Evolutionary conservation across 2,113 vertebrate genomes (phyloP).

Genomic region (Petaurus breviceps): DNA sequence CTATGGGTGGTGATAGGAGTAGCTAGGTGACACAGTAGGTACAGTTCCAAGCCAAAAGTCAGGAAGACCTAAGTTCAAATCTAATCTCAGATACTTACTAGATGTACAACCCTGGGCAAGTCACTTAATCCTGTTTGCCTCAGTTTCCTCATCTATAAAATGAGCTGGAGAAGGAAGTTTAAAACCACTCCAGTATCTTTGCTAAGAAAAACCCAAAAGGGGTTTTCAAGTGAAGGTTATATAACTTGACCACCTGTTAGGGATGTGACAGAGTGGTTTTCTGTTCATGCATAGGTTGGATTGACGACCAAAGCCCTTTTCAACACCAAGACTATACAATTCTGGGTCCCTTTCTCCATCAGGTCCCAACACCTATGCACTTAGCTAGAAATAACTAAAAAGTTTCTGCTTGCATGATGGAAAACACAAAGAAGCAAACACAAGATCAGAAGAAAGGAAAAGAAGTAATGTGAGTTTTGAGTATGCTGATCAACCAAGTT

Average conservation of each 20-base stretch:
- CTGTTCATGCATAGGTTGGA: neutral
- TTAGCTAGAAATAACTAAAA: neutral
- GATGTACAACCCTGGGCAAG: neutral
- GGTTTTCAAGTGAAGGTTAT: neutral
- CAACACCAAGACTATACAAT: neutral
- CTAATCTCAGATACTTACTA: neutral
- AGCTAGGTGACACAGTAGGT: neutral
- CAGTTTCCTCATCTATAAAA: neutral
- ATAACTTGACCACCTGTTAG: too few relatives aligned
- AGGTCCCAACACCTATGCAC: neutral
- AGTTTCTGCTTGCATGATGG: neutral
- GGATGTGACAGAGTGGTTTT: neutral
- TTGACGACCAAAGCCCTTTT: neutral
- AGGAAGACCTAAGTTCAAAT: neutral
- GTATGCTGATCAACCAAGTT: constrained; percentile 19
- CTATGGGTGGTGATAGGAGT: neutral
- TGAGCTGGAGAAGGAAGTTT: neutral
- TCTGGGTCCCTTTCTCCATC: neutral
- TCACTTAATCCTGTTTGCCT: neutral
- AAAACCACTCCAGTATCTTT: neutral
- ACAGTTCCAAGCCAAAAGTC: neutral
- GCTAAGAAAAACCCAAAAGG: neutral
- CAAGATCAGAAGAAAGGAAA: constrained; percentile 7
- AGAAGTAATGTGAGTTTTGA: neutral
- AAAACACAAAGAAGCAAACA: neutral